Base-by-base conservation (phyloP, 1,140 invertebrate species). In the Pentalonia nigronervosa region DNA sequence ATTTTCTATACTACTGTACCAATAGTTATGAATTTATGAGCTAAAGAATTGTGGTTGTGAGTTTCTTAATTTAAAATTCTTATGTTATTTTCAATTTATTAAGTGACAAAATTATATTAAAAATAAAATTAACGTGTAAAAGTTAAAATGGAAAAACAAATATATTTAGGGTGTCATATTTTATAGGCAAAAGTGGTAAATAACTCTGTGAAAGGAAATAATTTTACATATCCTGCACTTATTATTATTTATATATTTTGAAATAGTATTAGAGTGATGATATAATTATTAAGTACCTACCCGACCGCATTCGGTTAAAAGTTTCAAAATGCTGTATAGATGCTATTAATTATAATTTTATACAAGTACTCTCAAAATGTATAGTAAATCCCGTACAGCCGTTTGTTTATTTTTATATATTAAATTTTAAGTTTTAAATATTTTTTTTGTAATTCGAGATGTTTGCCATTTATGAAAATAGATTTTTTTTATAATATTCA, bases 221-320 rank as follows among this genome's bases (percentile, higher is more conserved):
- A 30, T 60, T n/a, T 17, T n/a, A n/a, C n/a, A 76, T n/a, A n/a
- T 76, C 9, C 11, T 76, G 14, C 25, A 76, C 30, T 67, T 67
- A 17, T 76, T 67, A 67, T 14, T n/a, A 34, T 76, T n/a, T n/a
- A 76, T n/a, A 76, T 30, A 30, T 76, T 76, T 76, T 20, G 30
- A 76, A 76, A n/a, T 76, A 76, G 30, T 76, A 76, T 76, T 17
- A n/a, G 60, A n/a, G 60, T 76, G 30, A n/a, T 14, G 60, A 76
- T 76, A 76, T 76, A 76, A 76, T 76, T 34, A 76, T 76, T 76
- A 76, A 76, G 60, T 76, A 76, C 60, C 60, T 76, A 76, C 60
- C n/a, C n/a, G n/a, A n/a, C 60, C 60, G 60, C 60, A 76, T 76
- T 17, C 7, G 60, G n/a, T 76, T n/a, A n/a, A 76, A 76, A 76